Conservation (phyloP, 2,797 vertebrate genomes). For the Carduelis carduelis region DNA sequence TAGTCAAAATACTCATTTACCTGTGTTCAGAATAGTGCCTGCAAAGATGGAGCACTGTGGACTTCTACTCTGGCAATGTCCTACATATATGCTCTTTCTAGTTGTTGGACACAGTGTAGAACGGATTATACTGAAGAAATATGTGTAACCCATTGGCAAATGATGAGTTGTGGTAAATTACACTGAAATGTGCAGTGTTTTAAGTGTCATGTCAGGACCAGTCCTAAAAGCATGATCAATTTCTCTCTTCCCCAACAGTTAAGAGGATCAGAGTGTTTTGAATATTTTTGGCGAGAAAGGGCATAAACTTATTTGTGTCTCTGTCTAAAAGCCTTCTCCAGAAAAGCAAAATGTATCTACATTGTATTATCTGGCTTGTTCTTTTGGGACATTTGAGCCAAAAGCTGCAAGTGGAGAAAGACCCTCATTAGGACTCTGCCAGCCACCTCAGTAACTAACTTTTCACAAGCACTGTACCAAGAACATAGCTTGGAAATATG, state of each 20-base stretch:
- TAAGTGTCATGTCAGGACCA: neutral
- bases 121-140: neutral
- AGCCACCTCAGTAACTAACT: neutral
- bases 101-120: neutral
- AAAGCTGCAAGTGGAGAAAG: neutral
- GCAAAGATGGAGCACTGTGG: neutral
- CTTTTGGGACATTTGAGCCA: neutral
- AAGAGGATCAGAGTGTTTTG: neutral
- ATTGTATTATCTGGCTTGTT: neutral
- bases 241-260: neutral
- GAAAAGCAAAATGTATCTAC: neutral
- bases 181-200: neutral
- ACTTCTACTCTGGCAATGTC: neutral
- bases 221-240: neutral
- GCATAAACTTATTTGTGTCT: neutral
- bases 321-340: neutral
- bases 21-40: neutral
- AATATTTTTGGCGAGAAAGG: neutral
- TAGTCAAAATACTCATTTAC: neutral
- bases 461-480: neutral
- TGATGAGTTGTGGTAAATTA: neutral
- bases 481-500: neutral
- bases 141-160: neutral
- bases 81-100: neutral
- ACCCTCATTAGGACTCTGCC: neutral